Percentiles rank a stretch among this genome's conserved stretches.
phyloP scores from a whole-genome alignment of 2,888 invertebrate species.

The Sericinus montela region DNA sequence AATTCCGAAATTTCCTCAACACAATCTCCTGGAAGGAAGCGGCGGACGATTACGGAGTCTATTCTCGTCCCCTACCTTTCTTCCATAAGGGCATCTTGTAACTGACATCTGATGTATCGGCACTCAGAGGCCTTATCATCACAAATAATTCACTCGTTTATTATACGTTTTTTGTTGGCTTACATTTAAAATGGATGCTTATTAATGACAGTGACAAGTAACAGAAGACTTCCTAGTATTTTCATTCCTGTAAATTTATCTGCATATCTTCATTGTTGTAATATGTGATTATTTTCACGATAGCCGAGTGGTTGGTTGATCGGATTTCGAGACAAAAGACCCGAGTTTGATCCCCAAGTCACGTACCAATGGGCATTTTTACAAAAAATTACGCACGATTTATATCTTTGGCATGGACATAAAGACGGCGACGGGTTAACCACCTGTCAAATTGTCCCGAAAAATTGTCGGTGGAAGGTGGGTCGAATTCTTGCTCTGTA shows the following conservation, averaged over 20 bases:
- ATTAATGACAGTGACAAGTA: constrained; percentile 2
- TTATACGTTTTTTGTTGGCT: constrained; percentile 12
- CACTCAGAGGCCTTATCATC: constrained; percentile 16
- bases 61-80: constrained; percentile 12
- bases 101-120: constrained; percentile 17
- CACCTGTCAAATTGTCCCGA: too few relatives aligned
- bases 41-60: constrained; percentile 5
- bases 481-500: too few relatives aligned
- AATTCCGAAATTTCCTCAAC: not conserved
- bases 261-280: too few relatives aligned
- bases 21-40: not conserved
- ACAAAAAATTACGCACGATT: too few relatives aligned
- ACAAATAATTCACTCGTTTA: constrained; percentile 17
- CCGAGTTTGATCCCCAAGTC: too few relatives aligned
- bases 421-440: too few relatives aligned
- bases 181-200: constrained; percentile 10
- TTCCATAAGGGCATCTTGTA: constrained; percentile 11
- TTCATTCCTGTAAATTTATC: too few relatives aligned
- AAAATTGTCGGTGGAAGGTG: too few relatives aligned
- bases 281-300: not conserved
- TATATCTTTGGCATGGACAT: too few relatives aligned
- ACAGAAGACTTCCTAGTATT: constrained; percentile 1
- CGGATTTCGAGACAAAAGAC: too few relatives aligned
- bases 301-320: too few relatives aligned
- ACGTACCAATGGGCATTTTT: too few relatives aligned